A percentile compares a stretch with the other conserved stretches of the same genome.
Evolutionary conservation across 2,888 invertebrate species (phyloP).

Genomic region (Ophonus ardosiacus): DNA sequence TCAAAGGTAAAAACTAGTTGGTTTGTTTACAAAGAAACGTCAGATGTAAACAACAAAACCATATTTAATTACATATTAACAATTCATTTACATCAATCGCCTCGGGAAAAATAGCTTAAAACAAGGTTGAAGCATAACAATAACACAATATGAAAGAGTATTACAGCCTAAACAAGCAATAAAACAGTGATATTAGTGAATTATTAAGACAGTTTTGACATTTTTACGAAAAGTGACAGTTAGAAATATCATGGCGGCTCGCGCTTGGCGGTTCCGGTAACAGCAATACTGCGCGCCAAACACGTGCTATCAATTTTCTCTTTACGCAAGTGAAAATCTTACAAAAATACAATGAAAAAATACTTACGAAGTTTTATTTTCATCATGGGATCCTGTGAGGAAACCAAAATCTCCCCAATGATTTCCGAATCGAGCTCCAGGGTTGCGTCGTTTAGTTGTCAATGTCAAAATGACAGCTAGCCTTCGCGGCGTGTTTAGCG

Average conservation of each 20-base stretch:
- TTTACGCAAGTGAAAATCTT: background rate
- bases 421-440: conserved; percentile 63
- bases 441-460: conserved; percentile 62
- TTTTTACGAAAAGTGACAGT: conserved; percentile 61
- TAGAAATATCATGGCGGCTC: conserved; percentile 59
- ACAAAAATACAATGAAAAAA: conserved; percentile 8
- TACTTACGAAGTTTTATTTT: conserved; percentile 61
- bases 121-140: background rate
- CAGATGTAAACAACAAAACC: conserved; percentile 38
- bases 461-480: conserved; percentile 64
- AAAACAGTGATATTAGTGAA: background rate
- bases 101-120: background rate
- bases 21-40: conserved; percentile 22
- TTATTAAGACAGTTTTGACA: conserved; percentile 36
- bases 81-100: conserved; percentile 16
- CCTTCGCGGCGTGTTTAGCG: conserved; percentile 43
- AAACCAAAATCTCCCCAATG: conserved; percentile 61
- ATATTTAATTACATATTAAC: conserved; percentile 1
- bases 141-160: background rate
- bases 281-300: conserved; percentile 64
- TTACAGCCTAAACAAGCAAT: background rate
- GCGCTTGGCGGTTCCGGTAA: conserved; percentile 63
- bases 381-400: conserved; percentile 60
- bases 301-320: conserved; percentile 51
- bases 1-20: background rate